Base-by-base conservation (phyloP, 2,113 vertebrate species). In the Pongo abelii region DNA sequence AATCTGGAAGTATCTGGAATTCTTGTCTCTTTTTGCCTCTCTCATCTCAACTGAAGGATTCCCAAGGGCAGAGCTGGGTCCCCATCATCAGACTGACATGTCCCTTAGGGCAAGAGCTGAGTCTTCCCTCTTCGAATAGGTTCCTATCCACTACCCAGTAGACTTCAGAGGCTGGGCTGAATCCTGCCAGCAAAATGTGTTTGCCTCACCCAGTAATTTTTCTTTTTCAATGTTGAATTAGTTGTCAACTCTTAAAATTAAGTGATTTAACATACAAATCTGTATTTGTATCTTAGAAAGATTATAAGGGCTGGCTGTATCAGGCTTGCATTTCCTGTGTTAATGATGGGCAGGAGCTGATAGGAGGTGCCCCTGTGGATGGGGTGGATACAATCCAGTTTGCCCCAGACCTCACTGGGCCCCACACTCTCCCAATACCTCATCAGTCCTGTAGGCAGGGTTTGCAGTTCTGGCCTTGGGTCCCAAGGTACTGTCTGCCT, bases 251-350 rank as follows among this genome's bases (percentile, higher is more conserved):
- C 22, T 91, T 83, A 46, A 84, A 70, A 57, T 69, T 52, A 88
- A 69, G 40, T 0, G 22, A 46, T 79, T 69, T 78, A 70, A 88
- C 50, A 23, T 6, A 20, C 50, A 78, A 64, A 30, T 38, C 90
- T 43, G 69, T 23, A 81, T 72, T 61, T 48, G 11, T 46, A 35
- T 85, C 23, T 94, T 30, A 22, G 18, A 23, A 74, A 7, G 25
- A 16, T 0, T 1, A 0, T 6, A 3, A 35, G 64, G 22, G 6
- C 43, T 10, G 69, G 16, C 72, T 9, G 22, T 0, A 0, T 7
- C 6, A 0, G 46, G 30, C 43, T 67, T 17, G 57, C 23, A 0
- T 38, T 23, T 46, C 48, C 3, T 70, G 8, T 0, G 1, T 55
- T 16, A 5, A 6, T 3, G 61, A 48, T 6, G 1, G 52, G 6